A percentile compares a stretch with the other conserved stretches of the same genome.
Evolutionary conservation across 2,888 invertebrate genomes (phyloP).

Genomic region (Lithodes maja): DNA sequence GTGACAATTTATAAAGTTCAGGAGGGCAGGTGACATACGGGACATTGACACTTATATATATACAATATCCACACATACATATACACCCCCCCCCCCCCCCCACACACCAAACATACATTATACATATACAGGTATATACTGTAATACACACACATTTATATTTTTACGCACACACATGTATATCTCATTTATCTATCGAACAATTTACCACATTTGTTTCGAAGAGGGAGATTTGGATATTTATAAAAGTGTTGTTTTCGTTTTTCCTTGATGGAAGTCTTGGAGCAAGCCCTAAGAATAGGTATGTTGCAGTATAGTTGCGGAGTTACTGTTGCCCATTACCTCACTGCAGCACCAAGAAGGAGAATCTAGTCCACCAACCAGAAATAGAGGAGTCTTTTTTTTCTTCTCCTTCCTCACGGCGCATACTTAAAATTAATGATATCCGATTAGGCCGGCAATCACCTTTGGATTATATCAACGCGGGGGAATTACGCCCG

Average conservation of each 20-base stretch:
- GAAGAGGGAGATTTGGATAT: too few relatives aligned
- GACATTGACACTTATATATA: neutral
- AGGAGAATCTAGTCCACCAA: too few relatives aligned
- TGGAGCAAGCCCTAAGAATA: too few relatives aligned
- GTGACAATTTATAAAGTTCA: neutral
- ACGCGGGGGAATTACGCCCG: neutral
- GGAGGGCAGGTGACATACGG: neutral
- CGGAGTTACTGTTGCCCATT: too few relatives aligned
- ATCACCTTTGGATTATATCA: too few relatives aligned
- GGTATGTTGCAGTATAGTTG: too few relatives aligned
- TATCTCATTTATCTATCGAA: neutral
- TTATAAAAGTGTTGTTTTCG: too few relatives aligned
- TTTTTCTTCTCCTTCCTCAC: neutral
- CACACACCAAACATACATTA: neutral
- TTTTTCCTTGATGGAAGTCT: too few relatives aligned
- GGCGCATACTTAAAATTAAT: neutral
- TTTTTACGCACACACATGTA: neutral
- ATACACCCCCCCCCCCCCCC: neutral
- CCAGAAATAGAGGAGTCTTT: too few relatives aligned
- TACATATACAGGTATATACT: neutral
- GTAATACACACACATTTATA: neutral
- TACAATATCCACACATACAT: neutral
- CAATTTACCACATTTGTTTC: too few relatives aligned
- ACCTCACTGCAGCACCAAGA: too few relatives aligned
- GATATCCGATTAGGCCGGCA: neutral